Base-by-base conservation (phyloP, 2,113 vertebrate species). In the Psammodynastes pulverulentus region DNA sequence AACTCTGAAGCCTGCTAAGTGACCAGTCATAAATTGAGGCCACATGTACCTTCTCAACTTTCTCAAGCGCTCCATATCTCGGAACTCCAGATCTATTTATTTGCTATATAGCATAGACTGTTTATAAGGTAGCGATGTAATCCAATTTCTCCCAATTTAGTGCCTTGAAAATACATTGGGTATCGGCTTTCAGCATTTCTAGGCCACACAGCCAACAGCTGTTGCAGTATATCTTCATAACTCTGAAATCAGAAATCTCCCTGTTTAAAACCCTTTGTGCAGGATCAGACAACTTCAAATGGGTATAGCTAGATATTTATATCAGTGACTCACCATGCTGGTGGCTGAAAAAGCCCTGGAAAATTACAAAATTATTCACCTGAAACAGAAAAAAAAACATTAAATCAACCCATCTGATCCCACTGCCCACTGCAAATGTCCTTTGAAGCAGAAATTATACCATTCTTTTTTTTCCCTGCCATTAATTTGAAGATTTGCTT, bases 311-410 rank as follows among this genome's bases (percentile, higher is more conserved):
- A 79, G 34, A 39, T 79, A 79, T 79, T 79, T 79, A 79, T 79
- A 79, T 21, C 72, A 88, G 4, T 23, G 56, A 96, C 96, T 97
- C 97, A 99, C 98, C 98, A 96, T 98, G 97, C 93, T 96, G 97
- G 95, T 98, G 97, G 90, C 97, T 95, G 96, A 99, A 99, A 97
- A 99, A 99, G 91, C 98, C 98, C 79, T 98, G 98, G 86, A 99
- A 99, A 91, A 99, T 98, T 96, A 99, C 98, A 96, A 99, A 99
- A 97, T 99, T 99, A 96, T 99, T 99, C 93, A 98, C 98, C 98
- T 99, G 90, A 45, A 90, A 13, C 6, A 94, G 13, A 87, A 21
- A 87, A 49, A 62, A 43, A 88, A 53, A 6, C 0, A 24, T 13
- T 24, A 67, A 67, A 87, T 48, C 52, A 52, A 87, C 9, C 7